Conservation (phyloP, 2,888 invertebrate genomes). For the Arge pagana region DNA sequence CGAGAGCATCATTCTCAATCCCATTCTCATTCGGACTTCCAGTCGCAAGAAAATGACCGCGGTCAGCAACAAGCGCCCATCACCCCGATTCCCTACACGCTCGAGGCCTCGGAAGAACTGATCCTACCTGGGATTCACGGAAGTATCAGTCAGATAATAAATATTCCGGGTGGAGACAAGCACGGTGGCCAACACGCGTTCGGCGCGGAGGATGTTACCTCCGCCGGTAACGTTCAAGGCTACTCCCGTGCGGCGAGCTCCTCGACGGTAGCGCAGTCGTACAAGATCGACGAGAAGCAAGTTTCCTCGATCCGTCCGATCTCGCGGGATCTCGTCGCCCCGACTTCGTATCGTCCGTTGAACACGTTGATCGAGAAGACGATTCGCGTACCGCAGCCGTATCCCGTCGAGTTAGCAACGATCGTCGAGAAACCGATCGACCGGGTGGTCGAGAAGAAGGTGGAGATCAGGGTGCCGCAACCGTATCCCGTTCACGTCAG, state of each 20-base stretch:
- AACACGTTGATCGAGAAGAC: neutral
- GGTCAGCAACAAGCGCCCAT: conserved; percentile 26
- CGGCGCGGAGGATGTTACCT: too few species aligned
- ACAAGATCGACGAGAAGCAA: conserved; percentile 1
- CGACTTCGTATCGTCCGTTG: neutral
- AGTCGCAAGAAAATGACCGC: conserved; percentile 18
- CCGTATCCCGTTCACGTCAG: conserved; percentile 1
- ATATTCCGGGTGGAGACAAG: neutral
- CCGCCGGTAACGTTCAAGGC: too few species aligned
- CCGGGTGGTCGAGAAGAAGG: conserved; percentile 60
- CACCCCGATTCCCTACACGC: conserved; percentile 15
- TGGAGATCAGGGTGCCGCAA: conserved; percentile 56
- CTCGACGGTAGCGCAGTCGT: neutral
- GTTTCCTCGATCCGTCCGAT: neutral
- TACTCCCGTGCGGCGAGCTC: neutral
- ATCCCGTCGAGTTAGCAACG: conserved; percentile 36
- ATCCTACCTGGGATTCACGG: conserved; percentile 3
- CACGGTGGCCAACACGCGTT: too few species aligned
- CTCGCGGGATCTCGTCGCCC: too few species aligned
- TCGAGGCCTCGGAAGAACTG: conserved; percentile 22
- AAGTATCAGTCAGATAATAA: neutral
- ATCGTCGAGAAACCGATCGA: conserved; percentile 32
- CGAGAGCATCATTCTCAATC: neutral
- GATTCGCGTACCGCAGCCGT: conserved; percentile 30
- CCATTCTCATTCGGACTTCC: conserved; percentile 12